phyloP scores from a whole-genome alignment of 2,797 vertebrate species.

The Helostoma temminkii region DNA sequence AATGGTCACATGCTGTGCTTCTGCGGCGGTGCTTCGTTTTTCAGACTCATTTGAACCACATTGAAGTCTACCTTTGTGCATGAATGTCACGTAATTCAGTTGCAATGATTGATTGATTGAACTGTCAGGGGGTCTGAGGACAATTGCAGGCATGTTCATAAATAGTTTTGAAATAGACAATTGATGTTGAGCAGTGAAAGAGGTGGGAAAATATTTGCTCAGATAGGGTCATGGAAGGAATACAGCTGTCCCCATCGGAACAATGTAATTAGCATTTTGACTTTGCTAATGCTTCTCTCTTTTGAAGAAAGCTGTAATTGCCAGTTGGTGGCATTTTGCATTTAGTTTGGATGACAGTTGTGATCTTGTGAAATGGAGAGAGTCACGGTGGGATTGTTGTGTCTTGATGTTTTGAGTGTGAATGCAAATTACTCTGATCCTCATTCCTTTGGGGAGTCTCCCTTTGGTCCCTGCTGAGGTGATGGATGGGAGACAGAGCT shows the following conservation, averaged over 20 bases:
- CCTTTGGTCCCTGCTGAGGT: constrained; percentile 73
- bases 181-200: constrained; percentile 55
- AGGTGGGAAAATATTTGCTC: constrained; percentile 42
- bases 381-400: constrained; percentile 70
- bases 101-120: constrained; percentile 44
- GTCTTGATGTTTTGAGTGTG: constrained; percentile 67
- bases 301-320: constrained; percentile 61
- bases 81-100: constrained; percentile 28
- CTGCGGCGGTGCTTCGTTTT: constrained; percentile 15
- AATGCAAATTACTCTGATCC: constrained; percentile 81
- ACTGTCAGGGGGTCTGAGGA: constrained; percentile 17
- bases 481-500: constrained; percentile 75
- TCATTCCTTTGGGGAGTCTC: constrained; percentile 66
- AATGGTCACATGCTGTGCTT: constrained; percentile 26
- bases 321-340: constrained; percentile 53
- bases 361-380: constrained; percentile 61
- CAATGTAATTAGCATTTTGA: constrained; percentile 62
- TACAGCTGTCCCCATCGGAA: constrained; percentile 25
- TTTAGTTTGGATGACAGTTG: constrained; percentile 56
- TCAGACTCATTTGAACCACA: constrained; percentile 21
- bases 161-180: constrained; percentile 24
- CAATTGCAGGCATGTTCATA: constrained; percentile 16
- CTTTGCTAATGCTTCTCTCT: constrained; percentile 42
- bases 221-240: constrained; percentile 30
- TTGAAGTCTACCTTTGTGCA: constrained; percentile 39